Evolutionary conservation across 2,888 invertebrate species (phyloP), one percentile per base, ranked within the genome.

Genomic region (Harpalus rufipes): DNA sequence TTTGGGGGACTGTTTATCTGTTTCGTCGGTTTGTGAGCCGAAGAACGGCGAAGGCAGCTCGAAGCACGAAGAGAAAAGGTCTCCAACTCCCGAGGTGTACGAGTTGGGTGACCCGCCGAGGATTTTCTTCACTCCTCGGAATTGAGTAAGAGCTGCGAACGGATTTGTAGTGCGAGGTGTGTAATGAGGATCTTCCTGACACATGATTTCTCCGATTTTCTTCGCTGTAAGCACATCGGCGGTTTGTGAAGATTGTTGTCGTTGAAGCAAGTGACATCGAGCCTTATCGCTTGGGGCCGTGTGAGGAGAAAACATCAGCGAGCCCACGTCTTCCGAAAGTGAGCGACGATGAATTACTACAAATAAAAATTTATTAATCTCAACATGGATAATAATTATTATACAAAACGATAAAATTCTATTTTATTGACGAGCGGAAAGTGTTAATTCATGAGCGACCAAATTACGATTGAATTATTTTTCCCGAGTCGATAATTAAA

Each of bases 201-300:
- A 95, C 95, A 97, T 97, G 86, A 96, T 95, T 91, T 96, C 96
- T 79, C 96, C 97, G 7, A 97, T 94, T 87, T 95, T 94, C 85
- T 94, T 93, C 83, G 95, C 93, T 6, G 93, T 92, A 58, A 92
- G 86, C n/a, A 51, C 44, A 44, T 85, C 85, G 8, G 41, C 44
- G 16, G 14, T 83, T 72, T 56, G 16, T 7, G 65, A 51, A 12
- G 65, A 63, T 51, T 83, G 82, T 82, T 84, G 85, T 78, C 93
- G 90, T 84, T 93, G 91, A 86, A 95, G 91, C 85, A 94, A 94
- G 88, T 95, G 95, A 86, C 95, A 95, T 44, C 95, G 93, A 1
- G 95, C 95, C 89, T 95, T 95, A 88, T 95, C 95, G 88, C 95
- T 95, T 6, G 95, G 95, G 63, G 94, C 93, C 1, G 94, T 93